Evolutionary conservation across 2,797 vertebrate species (phyloP).

Genomic region (Acanthurus leucopareius): DNA sequence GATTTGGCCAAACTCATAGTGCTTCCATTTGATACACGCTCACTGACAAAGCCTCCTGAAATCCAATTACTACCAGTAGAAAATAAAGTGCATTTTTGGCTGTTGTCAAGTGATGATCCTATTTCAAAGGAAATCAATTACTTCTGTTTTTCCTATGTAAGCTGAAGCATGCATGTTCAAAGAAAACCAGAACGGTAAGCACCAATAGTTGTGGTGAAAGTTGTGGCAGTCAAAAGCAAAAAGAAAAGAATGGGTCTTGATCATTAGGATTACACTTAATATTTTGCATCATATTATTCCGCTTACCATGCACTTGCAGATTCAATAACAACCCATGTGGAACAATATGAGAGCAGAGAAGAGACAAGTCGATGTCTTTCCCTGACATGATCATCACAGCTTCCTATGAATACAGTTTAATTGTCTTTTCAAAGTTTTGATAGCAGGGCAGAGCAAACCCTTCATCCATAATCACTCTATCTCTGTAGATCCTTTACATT

Average conservation of each 20-base stretch:
- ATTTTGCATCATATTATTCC: conserved; percentile 79
- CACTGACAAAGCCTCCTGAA: conserved; percentile 65
- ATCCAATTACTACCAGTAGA: conserved; percentile 75
- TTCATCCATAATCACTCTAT: conserved; percentile 43
- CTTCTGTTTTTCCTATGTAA: conserved; percentile 35
- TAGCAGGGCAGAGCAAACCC: conserved; percentile 60
- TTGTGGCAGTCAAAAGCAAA: conserved; percentile 40
- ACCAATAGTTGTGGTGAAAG: conserved; percentile 56
- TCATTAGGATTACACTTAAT: conserved; percentile 69
- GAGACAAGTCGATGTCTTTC: conserved; percentile 40
- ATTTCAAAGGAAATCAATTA: conserved; percentile 41
- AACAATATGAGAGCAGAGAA: conserved; percentile 61
- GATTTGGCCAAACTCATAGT: conserved; percentile 31
- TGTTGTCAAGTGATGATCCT: conserved; percentile 53
- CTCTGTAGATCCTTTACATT: conserved; percentile 56
- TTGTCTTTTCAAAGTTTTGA: conserved; percentile 56
- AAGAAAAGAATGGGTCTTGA: conserved; percentile 52
- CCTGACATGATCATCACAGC: conserved; percentile 51
- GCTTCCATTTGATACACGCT: conserved; percentile 27
- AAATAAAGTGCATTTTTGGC: conserved; percentile 86
- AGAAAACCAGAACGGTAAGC: conserved; percentile 65
- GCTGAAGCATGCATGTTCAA: conserved; percentile 37
- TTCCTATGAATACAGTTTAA: conserved; percentile 63
- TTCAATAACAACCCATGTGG: conserved; percentile 68
- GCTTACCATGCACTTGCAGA: conserved; percentile 85